Conservation (phyloP, 2,888 invertebrate species). For the Pterostichus madidus region DNA sequence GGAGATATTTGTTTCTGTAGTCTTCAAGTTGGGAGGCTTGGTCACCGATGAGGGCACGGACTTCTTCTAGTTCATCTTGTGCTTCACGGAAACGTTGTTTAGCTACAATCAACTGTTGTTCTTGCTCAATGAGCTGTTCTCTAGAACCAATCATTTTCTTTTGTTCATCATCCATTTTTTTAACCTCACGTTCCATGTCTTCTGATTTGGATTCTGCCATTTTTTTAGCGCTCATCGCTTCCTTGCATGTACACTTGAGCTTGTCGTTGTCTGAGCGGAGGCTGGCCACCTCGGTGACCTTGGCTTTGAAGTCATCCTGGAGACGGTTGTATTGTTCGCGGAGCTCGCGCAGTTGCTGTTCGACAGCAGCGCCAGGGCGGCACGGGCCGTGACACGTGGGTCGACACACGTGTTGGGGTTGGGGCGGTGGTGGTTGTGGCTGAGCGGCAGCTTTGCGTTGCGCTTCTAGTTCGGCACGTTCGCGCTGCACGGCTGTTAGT, state of each 20-base stretch:
- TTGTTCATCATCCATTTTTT: conserved; percentile 75
- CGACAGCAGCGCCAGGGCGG: conserved; percentile 77
- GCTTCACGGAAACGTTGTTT: conserved; percentile 80
- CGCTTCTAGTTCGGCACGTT: conserved; percentile 78
- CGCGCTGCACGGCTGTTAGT: conserved; percentile 78
- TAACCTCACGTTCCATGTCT: conserved; percentile 80
- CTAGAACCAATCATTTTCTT: conserved; percentile 78
- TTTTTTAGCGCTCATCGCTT: conserved; percentile 77
- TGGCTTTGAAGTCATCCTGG: conserved; percentile 84
- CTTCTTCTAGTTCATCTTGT: conserved; percentile 82
- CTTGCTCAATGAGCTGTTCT: conserved; percentile 83
- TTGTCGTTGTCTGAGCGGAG: conserved; percentile 79
- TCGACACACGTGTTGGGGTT: conserved; percentile 62
- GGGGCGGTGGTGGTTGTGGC: conserved; percentile 69
- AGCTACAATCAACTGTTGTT: conserved; percentile 79
- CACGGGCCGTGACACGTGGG: conserved; percentile 72
- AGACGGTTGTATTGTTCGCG: conserved; percentile 82
- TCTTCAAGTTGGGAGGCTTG: conserved; percentile 84
- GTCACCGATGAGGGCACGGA: conserved; percentile 81
- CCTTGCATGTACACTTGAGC: conserved; percentile 75
- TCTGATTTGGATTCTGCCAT: conserved; percentile 81
- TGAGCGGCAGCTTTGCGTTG: conserved; percentile 73
- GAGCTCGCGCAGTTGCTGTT: conserved; percentile 81
- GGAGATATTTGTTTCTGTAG: conserved; percentile 84
- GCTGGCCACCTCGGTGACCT: conserved; percentile 83